Evolutionary conservation across 2,888 invertebrate genomes (phyloP), one percentile per base, ranked within the genome.

Genomic region (Macrosoma leucophasiata): DNA sequence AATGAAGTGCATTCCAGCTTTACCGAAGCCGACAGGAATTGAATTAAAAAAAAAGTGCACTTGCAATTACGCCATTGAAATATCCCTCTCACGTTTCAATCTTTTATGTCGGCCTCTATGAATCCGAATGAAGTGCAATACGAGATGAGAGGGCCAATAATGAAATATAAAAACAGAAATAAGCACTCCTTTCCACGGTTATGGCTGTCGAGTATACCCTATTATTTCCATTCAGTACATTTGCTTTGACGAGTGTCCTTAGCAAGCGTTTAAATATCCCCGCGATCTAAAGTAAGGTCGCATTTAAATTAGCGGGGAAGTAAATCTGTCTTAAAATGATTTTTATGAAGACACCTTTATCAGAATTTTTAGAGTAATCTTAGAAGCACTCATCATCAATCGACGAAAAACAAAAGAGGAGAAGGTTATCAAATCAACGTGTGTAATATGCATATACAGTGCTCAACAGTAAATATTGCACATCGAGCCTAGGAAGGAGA

Each of bases 131-230:
- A 63, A 76, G 76, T 76, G 79, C 78, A 78, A 78, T 78, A 75
- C 67, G 79, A 78, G 81, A 75, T 74, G 77, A 79, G 81, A 77
- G 78, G 69, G 77, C 81, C 76, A 82, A 82, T 79, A 81, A 82
- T 81, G 74, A 77, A 81, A 81, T 77, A 79, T 79, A 79, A 82
- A 79, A 82, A 79, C 76, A 78, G 70, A 71, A 75, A 76, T 74
- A 73, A 77, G 78, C 66, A 71, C 72, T 73, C 66, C 65, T 71
- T 75, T 68, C 68, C 63, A 63, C 62, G 59, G 62, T 58, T 60
- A 62, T 65, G 62, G 66, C 56, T 55, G 66, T 72, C 58, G 64
- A 81, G 79, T 60, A 60, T 64, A 58, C 77, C 74, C 68, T 71
- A 81, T 82, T 79, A 78, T 82, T 76, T 63, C 52, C 58, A 75